phyloP scores from a whole-genome alignment of 2,888 invertebrate species.

The Amblyteles armatorius region DNA sequence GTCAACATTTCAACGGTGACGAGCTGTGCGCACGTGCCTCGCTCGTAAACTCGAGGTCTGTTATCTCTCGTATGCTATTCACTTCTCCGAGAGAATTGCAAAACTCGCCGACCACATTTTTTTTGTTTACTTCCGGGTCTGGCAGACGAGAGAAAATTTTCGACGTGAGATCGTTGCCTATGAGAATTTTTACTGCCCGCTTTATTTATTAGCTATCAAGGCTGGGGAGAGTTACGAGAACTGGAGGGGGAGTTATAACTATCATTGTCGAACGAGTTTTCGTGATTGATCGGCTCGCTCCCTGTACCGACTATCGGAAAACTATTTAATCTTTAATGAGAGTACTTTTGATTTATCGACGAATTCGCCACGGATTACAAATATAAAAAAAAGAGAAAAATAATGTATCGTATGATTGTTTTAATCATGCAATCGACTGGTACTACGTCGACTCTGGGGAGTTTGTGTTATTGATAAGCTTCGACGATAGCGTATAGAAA shows the following conservation, averaged over 20 bases:
- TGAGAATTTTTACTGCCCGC: background rate
- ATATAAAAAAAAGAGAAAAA: background rate
- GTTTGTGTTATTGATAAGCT: background rate
- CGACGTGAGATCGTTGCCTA: background rate
- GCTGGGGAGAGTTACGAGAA: background rate
- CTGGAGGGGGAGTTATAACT: background rate
- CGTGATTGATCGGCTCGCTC: background rate
- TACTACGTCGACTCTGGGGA: background rate
- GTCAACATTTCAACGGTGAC: background rate
- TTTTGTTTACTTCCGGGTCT: background rate
- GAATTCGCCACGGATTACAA: background rate
- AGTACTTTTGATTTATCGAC: background rate
- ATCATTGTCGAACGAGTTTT: background rate
- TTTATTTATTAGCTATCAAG: background rate
- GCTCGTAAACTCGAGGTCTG: background rate
- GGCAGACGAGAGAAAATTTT: background rate
- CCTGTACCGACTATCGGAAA: background rate
- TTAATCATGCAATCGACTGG: background rate
- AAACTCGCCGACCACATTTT: background rate
- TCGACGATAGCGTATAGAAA: background rate
- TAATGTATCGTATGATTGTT: background rate
- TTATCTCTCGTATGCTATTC: background rate
- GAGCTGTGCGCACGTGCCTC: conserved; percentile 21
- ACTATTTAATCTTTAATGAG: background rate
- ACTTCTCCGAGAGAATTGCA: background rate